phyloP scores from a whole-genome alignment of 2,888 invertebrate species.

The Drosophila maculinotata region DNA sequence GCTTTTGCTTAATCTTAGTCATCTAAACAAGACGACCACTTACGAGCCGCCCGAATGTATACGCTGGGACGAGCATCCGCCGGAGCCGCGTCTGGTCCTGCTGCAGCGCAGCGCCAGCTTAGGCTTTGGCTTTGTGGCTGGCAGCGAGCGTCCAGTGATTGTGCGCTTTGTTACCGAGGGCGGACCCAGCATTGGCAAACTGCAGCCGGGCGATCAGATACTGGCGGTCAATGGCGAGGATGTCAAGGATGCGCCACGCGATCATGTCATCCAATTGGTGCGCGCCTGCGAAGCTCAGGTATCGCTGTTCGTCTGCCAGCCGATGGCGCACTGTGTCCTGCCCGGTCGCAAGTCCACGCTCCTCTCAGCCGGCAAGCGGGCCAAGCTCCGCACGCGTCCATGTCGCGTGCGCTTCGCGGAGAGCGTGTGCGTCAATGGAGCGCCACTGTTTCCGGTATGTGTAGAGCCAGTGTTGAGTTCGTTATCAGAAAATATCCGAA shows the following conservation, averaged over 20 bases:
- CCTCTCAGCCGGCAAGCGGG: constrained; percentile 94
- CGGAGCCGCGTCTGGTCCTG: constrained; percentile 91
- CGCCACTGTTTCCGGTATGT: constrained; percentile 91
- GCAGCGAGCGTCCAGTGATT: constrained; percentile 96
- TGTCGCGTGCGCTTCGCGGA: constrained; percentile 95
- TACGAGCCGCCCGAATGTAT: constrained; percentile 92
- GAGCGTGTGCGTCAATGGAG: constrained; percentile 94
- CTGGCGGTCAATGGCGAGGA: constrained; percentile 96
- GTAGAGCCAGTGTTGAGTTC: neutral
- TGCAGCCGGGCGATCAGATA: constrained; percentile 96
- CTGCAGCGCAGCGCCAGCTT: constrained; percentile 91
- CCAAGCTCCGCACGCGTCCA: constrained; percentile 91
- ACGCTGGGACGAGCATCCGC: constrained; percentile 89
- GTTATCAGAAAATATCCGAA: too few species aligned
- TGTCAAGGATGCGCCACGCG: constrained; percentile 93
- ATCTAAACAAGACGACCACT: constrained; percentile 95
- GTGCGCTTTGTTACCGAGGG: constrained; percentile 95
- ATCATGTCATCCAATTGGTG: constrained; percentile 95
- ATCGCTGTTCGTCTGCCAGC: constrained; percentile 93
- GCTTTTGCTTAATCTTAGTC: constrained; percentile 85
- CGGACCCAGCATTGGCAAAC: constrained; percentile 95
- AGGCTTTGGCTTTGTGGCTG: constrained; percentile 98
- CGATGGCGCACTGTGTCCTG: constrained; percentile 88
- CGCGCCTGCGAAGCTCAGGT: constrained; percentile 92
- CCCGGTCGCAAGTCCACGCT: constrained; percentile 91